A percentile compares a stretch with the other conserved stretches of the same genome.
phyloP scores from a whole-genome alignment of 2,888 invertebrate species.

The Phytoseiulus persimilis region DNA sequence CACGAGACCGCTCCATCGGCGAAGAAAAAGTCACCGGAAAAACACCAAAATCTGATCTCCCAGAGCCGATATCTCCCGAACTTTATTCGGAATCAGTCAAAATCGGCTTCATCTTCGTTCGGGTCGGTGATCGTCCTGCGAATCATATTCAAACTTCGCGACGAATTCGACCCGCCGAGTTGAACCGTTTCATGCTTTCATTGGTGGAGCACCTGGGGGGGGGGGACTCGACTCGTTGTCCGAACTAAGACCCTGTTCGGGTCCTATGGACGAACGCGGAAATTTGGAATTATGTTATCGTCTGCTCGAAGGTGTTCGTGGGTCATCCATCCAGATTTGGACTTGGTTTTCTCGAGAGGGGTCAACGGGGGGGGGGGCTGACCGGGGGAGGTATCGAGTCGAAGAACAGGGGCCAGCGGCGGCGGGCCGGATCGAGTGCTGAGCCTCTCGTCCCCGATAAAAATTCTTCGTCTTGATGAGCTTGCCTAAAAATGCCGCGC shows the following conservation, averaged over 20 bases:
- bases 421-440: background rate
- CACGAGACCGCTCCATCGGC: no score
- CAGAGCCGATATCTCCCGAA: no score
- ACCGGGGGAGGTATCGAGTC: background rate
- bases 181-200: no score
- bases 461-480: background rate
- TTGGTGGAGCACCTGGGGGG: no score
- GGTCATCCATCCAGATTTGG: background rate
- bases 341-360: background rate
- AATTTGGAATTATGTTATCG: background rate
- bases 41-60: no score
- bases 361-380: background rate
- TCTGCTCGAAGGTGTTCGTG: background rate
- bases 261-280: background rate
- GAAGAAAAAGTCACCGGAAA: no score
- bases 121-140: no score
- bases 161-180: no score
- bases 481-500: background rate
- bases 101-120: no score
- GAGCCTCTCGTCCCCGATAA: background rate
- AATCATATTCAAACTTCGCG: no score
- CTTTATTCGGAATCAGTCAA: no score
- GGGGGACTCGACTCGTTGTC: background rate
- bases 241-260: background rate
- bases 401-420: background rate